These are phyloP conservation scores for Lepidothrix coronata DNA, from an alignment of 2,113 vertebrate species.

Conservation along the genomic window DNA sequence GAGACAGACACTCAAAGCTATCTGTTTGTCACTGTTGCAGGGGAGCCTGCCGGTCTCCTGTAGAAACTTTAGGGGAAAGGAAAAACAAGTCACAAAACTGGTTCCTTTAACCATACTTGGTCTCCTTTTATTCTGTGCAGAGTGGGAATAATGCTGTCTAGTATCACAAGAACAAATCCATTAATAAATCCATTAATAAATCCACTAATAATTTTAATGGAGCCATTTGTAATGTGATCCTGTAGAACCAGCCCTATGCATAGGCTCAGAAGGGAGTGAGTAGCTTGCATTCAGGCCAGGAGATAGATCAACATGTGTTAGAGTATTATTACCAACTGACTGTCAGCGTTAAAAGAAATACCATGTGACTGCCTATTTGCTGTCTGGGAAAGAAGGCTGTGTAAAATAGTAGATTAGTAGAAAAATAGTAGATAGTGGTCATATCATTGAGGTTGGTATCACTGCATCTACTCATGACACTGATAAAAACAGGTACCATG, in stretches of 20 bases:
- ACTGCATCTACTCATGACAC: neutral
- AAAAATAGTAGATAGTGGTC: neutral
- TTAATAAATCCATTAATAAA: neutral
- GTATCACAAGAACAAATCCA: neutral
- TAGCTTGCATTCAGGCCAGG: neutral
- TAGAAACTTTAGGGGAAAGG: neutral
- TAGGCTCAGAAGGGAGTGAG: neutral
- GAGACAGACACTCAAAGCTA: neutral
- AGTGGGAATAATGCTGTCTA: neutral
- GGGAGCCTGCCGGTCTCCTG: neutral
- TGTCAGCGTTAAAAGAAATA: neutral
- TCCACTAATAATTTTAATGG: neutral
- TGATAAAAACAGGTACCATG: neutral
- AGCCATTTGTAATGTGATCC: neutral
- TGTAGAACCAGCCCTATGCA: neutral
- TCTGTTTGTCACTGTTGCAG: neutral
- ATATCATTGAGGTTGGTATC: neutral
- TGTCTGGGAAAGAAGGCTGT: neutral
- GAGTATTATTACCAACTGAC: neutral
- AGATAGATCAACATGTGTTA: neutral
- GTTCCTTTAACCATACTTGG: neutral
- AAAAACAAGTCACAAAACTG: neutral
- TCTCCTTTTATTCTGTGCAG: neutral
- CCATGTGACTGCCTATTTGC: rapidly evolving
- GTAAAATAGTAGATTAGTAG: neutral